phyloP scores from a whole-genome alignment of 2,113 vertebrate genomes.

The Aleadryas rufinucha region DNA sequence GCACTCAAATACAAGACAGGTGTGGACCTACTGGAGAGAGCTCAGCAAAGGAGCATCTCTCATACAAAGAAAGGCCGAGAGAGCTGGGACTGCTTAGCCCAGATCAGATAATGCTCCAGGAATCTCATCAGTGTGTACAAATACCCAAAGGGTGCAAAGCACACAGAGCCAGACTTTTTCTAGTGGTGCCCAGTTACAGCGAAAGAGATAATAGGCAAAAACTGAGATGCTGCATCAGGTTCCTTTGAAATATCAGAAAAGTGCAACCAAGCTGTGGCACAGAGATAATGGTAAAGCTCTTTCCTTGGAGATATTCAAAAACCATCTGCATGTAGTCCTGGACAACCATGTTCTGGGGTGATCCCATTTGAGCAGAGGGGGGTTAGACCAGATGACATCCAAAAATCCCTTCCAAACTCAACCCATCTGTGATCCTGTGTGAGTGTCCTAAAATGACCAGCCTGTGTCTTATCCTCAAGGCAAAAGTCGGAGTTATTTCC shows the following conservation, averaged over 20 bases:
- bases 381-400: neutral
- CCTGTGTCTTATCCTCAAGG: neutral
- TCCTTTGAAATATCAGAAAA: neutral
- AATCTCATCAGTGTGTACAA: neutral
- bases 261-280: neutral
- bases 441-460: neutral
- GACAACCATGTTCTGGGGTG: neutral
- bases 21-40: fast-evolving
- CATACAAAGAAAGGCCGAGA: neutral
- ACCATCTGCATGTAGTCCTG: neutral
- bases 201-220: neutral
- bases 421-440: neutral
- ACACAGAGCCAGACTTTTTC: neutral
- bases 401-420: neutral
- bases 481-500: neutral
- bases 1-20: neutral
- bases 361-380: fast-evolving
- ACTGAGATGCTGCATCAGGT: neutral
- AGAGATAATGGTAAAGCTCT: neutral
- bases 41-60: neutral
- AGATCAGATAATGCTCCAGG: neutral
- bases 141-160: neutral
- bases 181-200: neutral
- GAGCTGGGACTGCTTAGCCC: neutral
- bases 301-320: neutral